Percentiles rank a stretch among this genome's conserved stretches.
These are phyloP conservation scores for Poeciliopsis turrubarensis DNA, from an alignment of 2,113 vertebrate species.

Conservation along the genomic window DNA sequence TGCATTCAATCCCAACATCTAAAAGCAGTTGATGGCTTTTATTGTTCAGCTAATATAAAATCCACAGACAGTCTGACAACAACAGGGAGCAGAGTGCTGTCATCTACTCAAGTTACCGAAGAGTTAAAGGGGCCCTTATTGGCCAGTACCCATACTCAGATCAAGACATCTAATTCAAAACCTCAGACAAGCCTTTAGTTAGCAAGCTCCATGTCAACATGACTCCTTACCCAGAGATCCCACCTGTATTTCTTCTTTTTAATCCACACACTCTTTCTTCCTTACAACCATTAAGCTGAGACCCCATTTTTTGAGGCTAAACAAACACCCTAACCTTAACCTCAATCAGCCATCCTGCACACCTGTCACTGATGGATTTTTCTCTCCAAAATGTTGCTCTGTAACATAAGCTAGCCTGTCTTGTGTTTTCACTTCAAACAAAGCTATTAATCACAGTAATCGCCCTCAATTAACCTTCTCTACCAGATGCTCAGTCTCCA, in stretches of 20 bases:
- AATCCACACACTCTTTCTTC: slow-evolving; percentile 38
- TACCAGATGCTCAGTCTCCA: slow-evolving; percentile 79
- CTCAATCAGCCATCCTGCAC: slow-evolving; percentile 39
- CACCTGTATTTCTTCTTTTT: slow-evolving; percentile 78
- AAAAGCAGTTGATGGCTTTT: not conserved
- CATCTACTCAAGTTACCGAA: not conserved
- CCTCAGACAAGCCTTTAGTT: not conserved
- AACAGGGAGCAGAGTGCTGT: not conserved
- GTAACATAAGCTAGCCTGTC: slow-evolving; percentile 84
- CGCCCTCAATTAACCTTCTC: slow-evolving; percentile 81
- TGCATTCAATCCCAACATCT: not conserved
- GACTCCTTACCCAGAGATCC: slow-evolving; percentile 60
- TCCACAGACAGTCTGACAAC: not conserved
- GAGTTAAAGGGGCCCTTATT: not conserved
- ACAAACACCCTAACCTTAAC: slow-evolving; percentile 37
- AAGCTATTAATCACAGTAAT: slow-evolving; percentile 92
- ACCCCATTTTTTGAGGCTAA: slow-evolving; percentile 41
- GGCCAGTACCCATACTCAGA: not conserved
- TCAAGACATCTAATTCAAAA: not conserved
- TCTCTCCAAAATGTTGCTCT: slow-evolving; percentile 82
- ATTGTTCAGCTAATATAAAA: not conserved
- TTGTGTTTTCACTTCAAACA: slow-evolving; percentile 90
- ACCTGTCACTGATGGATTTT: slow-evolving; percentile 76
- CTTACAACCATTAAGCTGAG: slow-evolving; percentile 23
- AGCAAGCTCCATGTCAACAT: slow-evolving; percentile 65